Evolutionary conservation across 2,888 invertebrate genomes (phyloP), one percentile per base, ranked within the genome.

Genomic region (Plebejus argus): DNA sequence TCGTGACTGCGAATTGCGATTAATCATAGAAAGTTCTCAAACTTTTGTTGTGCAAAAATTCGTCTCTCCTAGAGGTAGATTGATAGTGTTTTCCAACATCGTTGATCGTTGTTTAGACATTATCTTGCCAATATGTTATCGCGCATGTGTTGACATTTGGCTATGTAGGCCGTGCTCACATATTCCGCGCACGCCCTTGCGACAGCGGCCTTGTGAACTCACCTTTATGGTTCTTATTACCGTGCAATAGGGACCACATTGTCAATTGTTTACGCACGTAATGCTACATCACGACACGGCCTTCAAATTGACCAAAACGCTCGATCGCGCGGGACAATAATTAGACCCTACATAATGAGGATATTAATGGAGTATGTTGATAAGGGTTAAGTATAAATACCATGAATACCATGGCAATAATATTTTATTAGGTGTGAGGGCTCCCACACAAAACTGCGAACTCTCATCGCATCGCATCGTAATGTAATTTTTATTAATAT

Each of bases 161-260:
- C 79, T 83, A 90, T 88, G 88, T 90, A 86, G 89, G 88, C 81
- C 88, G 82, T 83, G 82, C 80, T 87, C 82, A 83, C 81, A 81
- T 86, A 91, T 89, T 88, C 90, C 78, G 82, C 79, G 85, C 86
- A 85, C 84, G 87, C 87, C 88, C 90, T 92, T 91, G 88, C 89
- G 85, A 85, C 88, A 90, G 82, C 85, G 83, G 84, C 88, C 88
- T 86, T 83, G 56, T 70, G 39, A 84, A 28, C 70, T 35, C 77
- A 58, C 77, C 56, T 72, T 79, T 66, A 77, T 74, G 76, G 61
- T 53, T 53, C 75, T 61, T 80, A 79, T 53, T 76, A 76, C 28
- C 66, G 72, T 45, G 58, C 45, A 45, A 49, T 49, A 66, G 15
- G 35, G 66, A 49, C 49, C 35, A 66, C 66, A 28, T 61, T 35